Base-by-base conservation (phyloP, 2,113 vertebrate genomes). In the Callipepla californica region DNA sequence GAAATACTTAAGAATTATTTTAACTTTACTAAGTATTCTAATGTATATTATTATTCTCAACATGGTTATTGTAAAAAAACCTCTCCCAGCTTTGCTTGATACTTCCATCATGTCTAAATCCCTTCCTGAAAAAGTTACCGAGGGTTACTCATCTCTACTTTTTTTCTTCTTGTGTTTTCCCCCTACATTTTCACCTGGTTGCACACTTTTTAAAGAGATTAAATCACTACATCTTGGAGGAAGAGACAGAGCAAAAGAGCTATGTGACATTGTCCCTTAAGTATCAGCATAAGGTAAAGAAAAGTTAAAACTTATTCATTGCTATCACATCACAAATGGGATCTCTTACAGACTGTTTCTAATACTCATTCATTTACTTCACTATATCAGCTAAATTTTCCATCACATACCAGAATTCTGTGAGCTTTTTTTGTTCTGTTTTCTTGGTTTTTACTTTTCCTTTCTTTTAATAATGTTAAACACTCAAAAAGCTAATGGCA, bases 51-150 rank as follows among this genome's bases (percentile, higher is more conserved):
- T 13, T 72, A 61, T 4, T 79, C 20, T 55, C 63, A 89, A 62
- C 28, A 53, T 0, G 1, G 68, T 11, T 47, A 34, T 22, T 0
- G 0, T 79, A 92, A 90, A 58, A 59, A 82, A 79, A 9, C 15
- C 25, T 28, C 19, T n/a, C 5, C 66, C 22, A 45, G 2, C 16
- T 58, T 85, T 76, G 8, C 9, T 26, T 55, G 13, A 72, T 21
- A 69, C 73, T n/a, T 55, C 11, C 59, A 9, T 61, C 28, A 55
- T 3, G 4, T 38, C 50, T 67, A 88, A 87, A 58, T 10, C 4
- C 4, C 20, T 44, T 38, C 74, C 32, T 63, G 34, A 78, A 67
- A 5, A 86, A 67, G 9, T 32, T 47, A 15, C 15, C 28, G 67
- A 34, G 12, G 14, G 70, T 32, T 62, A 85, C 13, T 72, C 44